Evolutionary conservation across 35 echinoderm and acorn worm species (phyloP).

Genomic region (Strongylocentrotus purpuratus): DNA sequence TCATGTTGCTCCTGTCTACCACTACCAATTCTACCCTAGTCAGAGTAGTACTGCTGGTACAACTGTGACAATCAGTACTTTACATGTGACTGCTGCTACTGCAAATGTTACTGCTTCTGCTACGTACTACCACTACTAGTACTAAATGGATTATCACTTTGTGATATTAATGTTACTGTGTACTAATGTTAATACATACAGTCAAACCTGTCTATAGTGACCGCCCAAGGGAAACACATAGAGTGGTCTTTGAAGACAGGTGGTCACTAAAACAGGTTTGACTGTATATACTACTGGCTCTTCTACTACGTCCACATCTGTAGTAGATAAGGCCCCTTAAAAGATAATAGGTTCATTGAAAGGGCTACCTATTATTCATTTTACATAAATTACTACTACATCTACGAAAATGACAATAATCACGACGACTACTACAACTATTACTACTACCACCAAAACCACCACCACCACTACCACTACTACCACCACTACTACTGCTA

Average conservation of each 20-base stretch:
- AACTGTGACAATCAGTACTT: too few species aligned
- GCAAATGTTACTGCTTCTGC: neutral
- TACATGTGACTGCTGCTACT: neutral
- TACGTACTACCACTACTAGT: neutral
- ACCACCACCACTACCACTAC: neutral
- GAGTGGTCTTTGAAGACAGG: too few species aligned
- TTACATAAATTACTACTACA: neutral
- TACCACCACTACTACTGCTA: neutral
- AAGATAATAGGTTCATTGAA: neutral
- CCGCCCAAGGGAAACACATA: too few species aligned
- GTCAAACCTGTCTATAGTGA: too few species aligned
- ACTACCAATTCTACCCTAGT: too few species aligned
- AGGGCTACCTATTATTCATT: neutral
- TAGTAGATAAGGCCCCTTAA: neutral
- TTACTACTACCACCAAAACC: neutral
- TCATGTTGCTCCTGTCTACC: too few species aligned
- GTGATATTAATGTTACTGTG: too few species aligned
- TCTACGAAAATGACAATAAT: neutral
- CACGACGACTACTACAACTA: neutral
- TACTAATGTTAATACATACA: neutral
- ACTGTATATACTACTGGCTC: too few species aligned
- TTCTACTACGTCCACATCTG: neutral
- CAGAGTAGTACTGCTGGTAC: too few species aligned
- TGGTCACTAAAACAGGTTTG: too few species aligned
- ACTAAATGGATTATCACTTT: too few species aligned